Evolutionary conservation across 2,113 vertebrate genomes (phyloP).

Genomic region (Piaya cayana): DNA sequence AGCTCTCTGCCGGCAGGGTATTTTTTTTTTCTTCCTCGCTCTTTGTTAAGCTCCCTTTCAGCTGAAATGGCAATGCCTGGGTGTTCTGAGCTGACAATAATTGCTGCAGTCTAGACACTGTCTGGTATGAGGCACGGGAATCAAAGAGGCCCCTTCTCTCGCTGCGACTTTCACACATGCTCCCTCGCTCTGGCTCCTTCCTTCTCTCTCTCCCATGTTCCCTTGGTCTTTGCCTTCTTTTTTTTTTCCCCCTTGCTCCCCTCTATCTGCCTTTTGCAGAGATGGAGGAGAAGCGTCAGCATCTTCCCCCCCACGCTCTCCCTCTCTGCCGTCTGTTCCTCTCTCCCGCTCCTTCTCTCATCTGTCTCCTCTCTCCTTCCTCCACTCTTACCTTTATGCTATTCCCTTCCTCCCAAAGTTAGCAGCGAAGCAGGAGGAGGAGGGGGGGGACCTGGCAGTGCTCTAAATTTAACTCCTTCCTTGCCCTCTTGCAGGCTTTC

Average conservation of each 20-base stretch:
- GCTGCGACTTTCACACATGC: conserved; percentile 72
- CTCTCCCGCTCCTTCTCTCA: conserved; percentile 43
- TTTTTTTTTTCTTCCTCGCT: conserved; percentile 57
- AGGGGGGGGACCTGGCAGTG: neutral
- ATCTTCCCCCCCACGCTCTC: conserved; percentile 45
- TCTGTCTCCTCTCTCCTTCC: conserved; percentile 58
- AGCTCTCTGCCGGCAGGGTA: conserved; percentile 64
- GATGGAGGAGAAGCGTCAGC: conserved; percentile 55
- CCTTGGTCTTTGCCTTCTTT: conserved; percentile 62
- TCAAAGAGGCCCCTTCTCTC: conserved; percentile 75
- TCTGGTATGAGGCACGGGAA: conserved; percentile 85
- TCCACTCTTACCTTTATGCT: conserved; percentile 55
- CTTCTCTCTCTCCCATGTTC: conserved; percentile 72
- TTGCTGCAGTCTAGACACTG: conserved; percentile 94
- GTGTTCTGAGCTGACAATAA: conserved; percentile 91
- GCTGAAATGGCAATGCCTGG: conserved; percentile 87
- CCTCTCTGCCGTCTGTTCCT: conserved; percentile 63
- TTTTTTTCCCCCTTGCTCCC: neutral
- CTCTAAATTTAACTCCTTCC: conserved; percentile 58
- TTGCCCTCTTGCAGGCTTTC: neutral
- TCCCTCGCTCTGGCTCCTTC: conserved; percentile 72
- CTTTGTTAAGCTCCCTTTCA: conserved; percentile 86
- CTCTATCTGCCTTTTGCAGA: neutral
- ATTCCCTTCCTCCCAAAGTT: conserved; percentile 68
- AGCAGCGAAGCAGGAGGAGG: conserved; percentile 22